Evolutionary conservation across 2,797 vertebrate genomes (phyloP), one percentile per base, ranked within the genome.

Genomic region (Gadopsis marmoratus): DNA sequence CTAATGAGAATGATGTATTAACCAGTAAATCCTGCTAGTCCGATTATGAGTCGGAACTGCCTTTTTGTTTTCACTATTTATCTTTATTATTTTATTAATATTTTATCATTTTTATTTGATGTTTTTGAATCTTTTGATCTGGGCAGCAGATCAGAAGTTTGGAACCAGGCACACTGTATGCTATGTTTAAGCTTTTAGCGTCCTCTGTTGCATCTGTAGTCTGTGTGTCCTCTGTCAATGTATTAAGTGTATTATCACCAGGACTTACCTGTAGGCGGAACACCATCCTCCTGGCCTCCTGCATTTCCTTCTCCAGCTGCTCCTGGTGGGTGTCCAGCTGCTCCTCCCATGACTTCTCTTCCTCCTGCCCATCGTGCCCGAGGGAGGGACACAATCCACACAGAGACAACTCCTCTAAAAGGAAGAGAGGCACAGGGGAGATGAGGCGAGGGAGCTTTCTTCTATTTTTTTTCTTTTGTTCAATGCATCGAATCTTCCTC

Each of bases 261-360:
- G 37, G 68, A 64, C 68, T 73, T 91, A 98, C 98, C 97, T 99
- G 98, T 60, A 99, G 94, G 83, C 97, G 96, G 41, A 97, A 97
- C 86, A 99, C 97, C 98, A 99, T 98, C 94, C 97, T 97, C 89
- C 98, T 97, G 0, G 98, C 97, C 84, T 99, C 98, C 78, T 99
- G 97, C 97, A 99, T 98, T 85, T 99, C 98, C 91, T 96, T 99
- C 84, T 98, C 98, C 90, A 99, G 94, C 92, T 99, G 96, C 86
- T 98, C 98, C 92, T 99, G 98, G 83, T 99, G 97, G 64, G 96
- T 96, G 88, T 98, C 90, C 86, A 99, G 95, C 94, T 98, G 98
- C 76, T 99, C 98, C 90, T 98, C 98, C 98, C 98, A 99, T 73
- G 97, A 96, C 83, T 29, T 95, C 87, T 90, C 94, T 89, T 91